phyloP scores from a whole-genome alignment of 1,140 invertebrate genomes.

The Musca domestica region DNA sequence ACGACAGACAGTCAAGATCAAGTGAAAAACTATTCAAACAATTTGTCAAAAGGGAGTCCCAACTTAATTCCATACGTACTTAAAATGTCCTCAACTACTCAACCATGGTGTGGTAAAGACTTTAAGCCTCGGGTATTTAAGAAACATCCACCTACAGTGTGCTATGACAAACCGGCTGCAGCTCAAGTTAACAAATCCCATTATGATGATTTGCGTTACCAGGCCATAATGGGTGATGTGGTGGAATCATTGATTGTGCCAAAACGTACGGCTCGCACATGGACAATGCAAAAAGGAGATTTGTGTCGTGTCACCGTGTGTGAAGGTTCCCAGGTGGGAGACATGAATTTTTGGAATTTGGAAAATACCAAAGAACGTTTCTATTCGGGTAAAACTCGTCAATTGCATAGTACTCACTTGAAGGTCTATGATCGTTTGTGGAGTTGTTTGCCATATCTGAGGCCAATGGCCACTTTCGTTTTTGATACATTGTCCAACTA shows the following conservation, averaged over 20 bases:
- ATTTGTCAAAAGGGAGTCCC: not conserved
- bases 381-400: constrained; percentile 57
- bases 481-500: constrained; percentile 54
- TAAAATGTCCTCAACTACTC: constrained; percentile 6
- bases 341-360: constrained; percentile 57
- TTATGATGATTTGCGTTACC: constrained; percentile 49
- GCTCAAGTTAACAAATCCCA: constrained; percentile 40
- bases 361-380: constrained; percentile 55
- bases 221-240: constrained; percentile 42
- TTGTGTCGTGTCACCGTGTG: constrained; percentile 52
- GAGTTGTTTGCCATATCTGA: constrained; percentile 55
- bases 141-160: constrained; percentile 43
- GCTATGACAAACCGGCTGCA: constrained; percentile 50
- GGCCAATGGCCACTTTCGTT: constrained; percentile 57
- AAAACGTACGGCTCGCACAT: constrained; percentile 51
- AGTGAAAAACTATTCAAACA: too few species aligned
- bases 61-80: not conserved
- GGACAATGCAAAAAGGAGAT: constrained; percentile 52
- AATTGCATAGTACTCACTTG: constrained; percentile 55
- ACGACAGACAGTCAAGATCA: not conserved
- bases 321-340: constrained; percentile 55
- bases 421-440: constrained; percentile 55
- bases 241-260: constrained; percentile 47
- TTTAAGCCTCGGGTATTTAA: constrained; percentile 37
- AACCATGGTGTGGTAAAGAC: constrained; percentile 25